These are phyloP conservation scores for Lithobates sylvaticus DNA, from an alignment of 2,797 vertebrate genomes.

Conservation along the genomic window DNA sequence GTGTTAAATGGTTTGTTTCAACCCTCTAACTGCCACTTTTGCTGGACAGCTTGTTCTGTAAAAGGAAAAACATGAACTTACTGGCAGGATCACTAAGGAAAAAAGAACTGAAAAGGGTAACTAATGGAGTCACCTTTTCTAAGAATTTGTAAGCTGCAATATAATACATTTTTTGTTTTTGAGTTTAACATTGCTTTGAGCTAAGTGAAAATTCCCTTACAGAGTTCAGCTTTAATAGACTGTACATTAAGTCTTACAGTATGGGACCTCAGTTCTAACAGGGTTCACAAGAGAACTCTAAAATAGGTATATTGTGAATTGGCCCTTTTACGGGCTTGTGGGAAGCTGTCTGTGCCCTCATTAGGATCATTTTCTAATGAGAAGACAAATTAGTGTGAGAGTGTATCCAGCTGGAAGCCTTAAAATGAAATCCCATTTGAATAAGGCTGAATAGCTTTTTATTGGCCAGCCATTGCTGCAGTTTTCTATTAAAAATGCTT, in stretches of 20 bases:
- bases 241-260: neutral
- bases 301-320: constrained; percentile 11
- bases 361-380: constrained; percentile 34
- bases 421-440: constrained; percentile 39
- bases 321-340: constrained; percentile 3
- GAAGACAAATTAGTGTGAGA: constrained; percentile 38
- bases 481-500: constrained; percentile 11
- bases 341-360: constrained; percentile 45
- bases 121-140: no score
- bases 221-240: neutral
- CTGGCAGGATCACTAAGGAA: no score
- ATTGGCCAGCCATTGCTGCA: constrained; percentile 1
- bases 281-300: constrained; percentile 16
- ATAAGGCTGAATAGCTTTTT: constrained; percentile 35
- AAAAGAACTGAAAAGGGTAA: no score
- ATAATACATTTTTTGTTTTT: no score
- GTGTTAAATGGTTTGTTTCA: no score
- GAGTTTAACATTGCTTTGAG: no score
- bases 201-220: no score
- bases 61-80: no score
- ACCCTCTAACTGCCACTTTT: no score
- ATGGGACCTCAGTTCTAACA: neutral
- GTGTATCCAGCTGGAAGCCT: constrained; percentile 40
- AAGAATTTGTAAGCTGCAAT: no score
- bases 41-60: no score